These are phyloP conservation scores for Gallirallus australis DNA, from an alignment of 2,797 vertebrate species.

Conservation along the genomic window DNA sequence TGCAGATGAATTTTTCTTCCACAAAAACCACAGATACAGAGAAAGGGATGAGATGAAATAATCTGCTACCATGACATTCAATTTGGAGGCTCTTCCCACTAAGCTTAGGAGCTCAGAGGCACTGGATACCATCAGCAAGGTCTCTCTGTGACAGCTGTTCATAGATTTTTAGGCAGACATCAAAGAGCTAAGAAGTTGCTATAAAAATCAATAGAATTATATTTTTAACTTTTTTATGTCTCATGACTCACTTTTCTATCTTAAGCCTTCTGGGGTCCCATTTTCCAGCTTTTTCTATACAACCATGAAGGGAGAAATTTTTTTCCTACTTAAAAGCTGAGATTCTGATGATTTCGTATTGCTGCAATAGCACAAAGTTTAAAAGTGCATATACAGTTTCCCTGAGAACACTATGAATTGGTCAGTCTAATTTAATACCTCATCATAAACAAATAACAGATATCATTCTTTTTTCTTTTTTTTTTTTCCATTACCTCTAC, in stretches of 20 bases:
- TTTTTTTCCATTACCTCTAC: not conserved
- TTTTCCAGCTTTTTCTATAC: conserved; percentile 44
- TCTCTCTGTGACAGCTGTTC: conserved; percentile 26
- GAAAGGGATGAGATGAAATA: not conserved
- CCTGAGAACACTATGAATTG: not conserved
- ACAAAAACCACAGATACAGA: not conserved
- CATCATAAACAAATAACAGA: not conserved
- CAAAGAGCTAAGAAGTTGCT: conserved; percentile 52
- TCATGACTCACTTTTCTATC: conserved; percentile 57
- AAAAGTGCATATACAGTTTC: not conserved
- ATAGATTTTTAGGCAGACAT: conserved; percentile 53
- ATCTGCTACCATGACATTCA: not conserved
- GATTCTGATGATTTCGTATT: conserved; percentile 17
- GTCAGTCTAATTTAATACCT: not conserved
- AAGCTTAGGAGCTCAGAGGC: not conserved
- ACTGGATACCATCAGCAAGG: conserved; percentile 25
- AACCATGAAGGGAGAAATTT: not conserved
- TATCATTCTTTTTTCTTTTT: not conserved
- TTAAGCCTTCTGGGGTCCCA: conserved; percentile 52
- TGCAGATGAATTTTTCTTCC: not conserved
- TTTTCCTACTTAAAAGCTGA: conserved; percentile 14
- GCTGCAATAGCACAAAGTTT: not conserved
- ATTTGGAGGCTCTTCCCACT: not conserved
- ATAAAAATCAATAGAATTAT: conserved; percentile 63
- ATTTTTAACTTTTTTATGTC: conserved; percentile 65